Evolutionary conservation across 1,140 invertebrate genomes (phyloP), one percentile per base, ranked within the genome.

Genomic region (Wiebesia pumilae): DNA sequence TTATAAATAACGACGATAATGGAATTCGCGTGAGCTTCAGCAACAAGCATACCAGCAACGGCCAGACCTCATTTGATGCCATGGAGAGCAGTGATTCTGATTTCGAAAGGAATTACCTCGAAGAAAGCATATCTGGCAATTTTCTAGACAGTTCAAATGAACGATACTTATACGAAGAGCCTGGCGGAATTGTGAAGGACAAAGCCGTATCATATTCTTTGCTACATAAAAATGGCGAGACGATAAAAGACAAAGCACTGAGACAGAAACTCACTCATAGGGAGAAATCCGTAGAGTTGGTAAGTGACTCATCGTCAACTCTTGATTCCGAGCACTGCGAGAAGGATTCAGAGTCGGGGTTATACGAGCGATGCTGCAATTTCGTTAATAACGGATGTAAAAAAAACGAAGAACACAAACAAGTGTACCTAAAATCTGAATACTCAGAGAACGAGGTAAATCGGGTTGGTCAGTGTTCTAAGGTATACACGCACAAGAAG

Each of bases 401-500:
- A 51, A 87, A 77, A 81, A 83, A 83, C 47, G 86, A 88, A 24
- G 81, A 88, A 43, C 83, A 84, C 54, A 86, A 87, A 24, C 75
- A 87, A 62, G 77, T 87, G 58, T 88, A 89, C 86, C 77, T 87
- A 19, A 35, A 47, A 1, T 73, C 77, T 9, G 91, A 92, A 82
- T 89, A 75, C 62, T 78, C 83, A 21, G 90, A 92, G 71, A 89
- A 91, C 85, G 86, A 90, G 21, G 77, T 89, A 43, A 91, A 87
- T 77, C 89, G 87, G 83, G 89, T 93, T 62, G 93, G 92, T 21
- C 92, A 93, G 84, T 93, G 91, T 88, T 89, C 91, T 51, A 90
- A 91, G 81, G 93, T 93, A 19, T 93, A 93, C 73, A 91, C 91
- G 33, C 92, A 92, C 62, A 93, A 93, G 77, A 92, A 90, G 81